phyloP scores from a whole-genome alignment of 2,797 vertebrate genomes.

The Arctocebus calabarensis region DNA sequence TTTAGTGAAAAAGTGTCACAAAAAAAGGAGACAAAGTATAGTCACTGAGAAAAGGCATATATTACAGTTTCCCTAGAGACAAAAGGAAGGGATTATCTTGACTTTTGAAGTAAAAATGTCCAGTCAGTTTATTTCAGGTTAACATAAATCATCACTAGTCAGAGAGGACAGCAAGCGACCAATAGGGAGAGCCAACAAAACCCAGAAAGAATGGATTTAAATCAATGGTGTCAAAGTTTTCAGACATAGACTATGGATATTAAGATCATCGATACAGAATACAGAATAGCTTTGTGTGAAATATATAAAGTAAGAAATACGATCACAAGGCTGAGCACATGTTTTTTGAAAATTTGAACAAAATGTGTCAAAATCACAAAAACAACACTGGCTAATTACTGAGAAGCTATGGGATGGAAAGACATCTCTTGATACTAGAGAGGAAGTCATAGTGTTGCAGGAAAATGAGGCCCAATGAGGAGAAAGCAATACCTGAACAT shows the following conservation, averaged over 20 bases:
- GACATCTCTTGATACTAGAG: not conserved
- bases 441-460: not conserved
- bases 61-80: not conserved
- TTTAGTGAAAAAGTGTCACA: not conserved
- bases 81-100: not conserved
- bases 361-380: not conserved
- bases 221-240: not conserved
- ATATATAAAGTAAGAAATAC: not conserved
- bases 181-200: not conserved
- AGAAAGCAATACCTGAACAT: too few relatives aligned
- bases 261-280: not conserved
- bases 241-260: not conserved
- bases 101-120: not conserved
- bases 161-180: not conserved
- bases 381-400: not conserved
- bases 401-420: not conserved
- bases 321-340: not conserved
- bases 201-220: not conserved
- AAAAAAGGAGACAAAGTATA: not conserved
- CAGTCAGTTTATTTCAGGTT: not conserved
- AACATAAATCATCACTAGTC: not conserved
- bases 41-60: not conserved
- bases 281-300: not conserved
- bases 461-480: too few relatives aligned
- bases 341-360: not conserved